Percentiles rank a stretch among this genome's conserved stretches.
Evolutionary conservation across 2,797 vertebrate genomes (phyloP).

Genomic region (Galaxias olidus): DNA sequence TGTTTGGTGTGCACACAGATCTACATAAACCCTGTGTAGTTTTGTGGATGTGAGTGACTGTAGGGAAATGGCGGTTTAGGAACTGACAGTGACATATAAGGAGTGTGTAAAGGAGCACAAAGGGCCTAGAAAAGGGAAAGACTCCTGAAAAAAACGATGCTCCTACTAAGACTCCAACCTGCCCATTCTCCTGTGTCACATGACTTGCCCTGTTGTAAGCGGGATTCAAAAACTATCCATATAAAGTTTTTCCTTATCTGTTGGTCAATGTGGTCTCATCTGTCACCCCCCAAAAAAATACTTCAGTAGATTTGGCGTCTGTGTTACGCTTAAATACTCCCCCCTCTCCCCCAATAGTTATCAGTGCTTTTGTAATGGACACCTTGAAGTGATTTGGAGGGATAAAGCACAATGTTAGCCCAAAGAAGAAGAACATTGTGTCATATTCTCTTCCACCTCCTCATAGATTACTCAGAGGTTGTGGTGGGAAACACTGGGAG

Average conservation of each 20-base stretch:
- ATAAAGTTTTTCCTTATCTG: no score
- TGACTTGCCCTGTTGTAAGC: no score
- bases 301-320: background rate
- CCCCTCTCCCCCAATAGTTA: background rate
- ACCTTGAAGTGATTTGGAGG: conserved; percentile 7
- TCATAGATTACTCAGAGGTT: conserved; percentile 28
- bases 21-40: conserved; percentile 28
- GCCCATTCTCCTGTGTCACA: no score
- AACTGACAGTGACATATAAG: conserved; percentile 16
- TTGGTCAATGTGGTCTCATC: no score
- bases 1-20: conserved; percentile 34
- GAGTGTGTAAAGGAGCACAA: background rate
- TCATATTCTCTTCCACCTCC: conserved; percentile 18
- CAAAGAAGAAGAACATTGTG: conserved; percentile 5
- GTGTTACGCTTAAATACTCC: background rate
- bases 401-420: background rate
- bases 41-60: conserved; percentile 28
- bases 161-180: no score
- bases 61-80: conserved; percentile 36
- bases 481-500: conserved; percentile 37
- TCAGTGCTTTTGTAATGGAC: background rate
- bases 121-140: no score
- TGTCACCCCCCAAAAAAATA: background rate
- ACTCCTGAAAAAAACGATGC: no score
- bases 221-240: no score